Conservation (phyloP, 2,113 vertebrate genomes). For the Nothobranchius furzeri region DNA sequence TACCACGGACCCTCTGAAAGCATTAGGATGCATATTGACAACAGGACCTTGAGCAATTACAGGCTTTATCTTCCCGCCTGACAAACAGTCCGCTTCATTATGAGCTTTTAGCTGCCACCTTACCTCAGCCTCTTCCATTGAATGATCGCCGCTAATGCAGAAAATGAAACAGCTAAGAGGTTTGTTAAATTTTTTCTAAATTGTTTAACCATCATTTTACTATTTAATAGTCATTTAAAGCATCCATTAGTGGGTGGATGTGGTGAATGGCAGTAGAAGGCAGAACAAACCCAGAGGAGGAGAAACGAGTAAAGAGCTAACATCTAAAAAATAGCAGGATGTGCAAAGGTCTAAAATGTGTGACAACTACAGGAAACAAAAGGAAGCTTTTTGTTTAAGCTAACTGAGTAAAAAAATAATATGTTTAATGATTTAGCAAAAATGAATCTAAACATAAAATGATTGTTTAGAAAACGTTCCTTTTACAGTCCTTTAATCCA, state of each 20-base stretch:
- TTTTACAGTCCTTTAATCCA: too few species aligned
- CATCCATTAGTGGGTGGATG: slow-evolving; percentile 54
- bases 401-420: neutral
- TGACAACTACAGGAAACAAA: slow-evolving; percentile 4
- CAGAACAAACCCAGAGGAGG: slow-evolving; percentile 21
- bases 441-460: too few species aligned
- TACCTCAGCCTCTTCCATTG: slow-evolving; percentile 43
- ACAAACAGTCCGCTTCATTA: slow-evolving; percentile 59
- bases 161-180: slow-evolving; percentile 49
- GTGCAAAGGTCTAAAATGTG: slow-evolving; percentile 6
- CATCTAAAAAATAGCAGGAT: slow-evolving; percentile 17
- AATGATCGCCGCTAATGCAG: slow-evolving; percentile 56
- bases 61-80: slow-evolving; percentile 58
- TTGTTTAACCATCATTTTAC: slow-evolving; percentile 54
- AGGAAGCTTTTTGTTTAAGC: neutral
- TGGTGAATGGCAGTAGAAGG: slow-evolving; percentile 41
- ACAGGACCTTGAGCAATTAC: slow-evolving; percentile 61
- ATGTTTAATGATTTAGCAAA: too few species aligned
- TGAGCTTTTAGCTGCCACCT: slow-evolving; percentile 66
- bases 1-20: slow-evolving; percentile 40
- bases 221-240: slow-evolving; percentile 51
- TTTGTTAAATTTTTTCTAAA: slow-evolving; percentile 61
- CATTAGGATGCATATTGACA: slow-evolving; percentile 55
- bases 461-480: too few species aligned
- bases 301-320: slow-evolving; percentile 28